Conservation (phyloP, 2,888 invertebrate species). For the Brachyopa scutellaris region DNA sequence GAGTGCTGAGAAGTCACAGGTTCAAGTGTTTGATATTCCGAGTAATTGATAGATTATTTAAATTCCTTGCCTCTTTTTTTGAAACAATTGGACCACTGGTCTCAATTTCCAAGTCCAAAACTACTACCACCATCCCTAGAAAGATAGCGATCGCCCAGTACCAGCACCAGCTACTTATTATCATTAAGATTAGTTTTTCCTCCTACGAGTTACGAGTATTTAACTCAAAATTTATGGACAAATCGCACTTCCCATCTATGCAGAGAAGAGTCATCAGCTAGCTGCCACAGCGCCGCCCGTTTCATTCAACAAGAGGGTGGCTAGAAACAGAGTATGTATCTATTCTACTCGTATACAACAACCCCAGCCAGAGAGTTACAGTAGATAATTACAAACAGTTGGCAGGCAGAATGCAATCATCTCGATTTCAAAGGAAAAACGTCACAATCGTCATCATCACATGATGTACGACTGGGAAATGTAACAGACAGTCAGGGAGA, state of each 20-base stretch:
- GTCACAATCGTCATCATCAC: constrained; percentile 71
- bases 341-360: too few relatives aligned
- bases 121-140: too few relatives aligned
- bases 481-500: constrained; percentile 20
- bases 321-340: constrained; percentile 43
- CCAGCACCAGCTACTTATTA: too few relatives aligned
- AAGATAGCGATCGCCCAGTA: too few relatives aligned
- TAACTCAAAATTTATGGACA: constrained; percentile 29
- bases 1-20: too few relatives aligned
- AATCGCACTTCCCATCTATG: constrained; percentile 17
- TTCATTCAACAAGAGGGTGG: constrained; percentile 7
- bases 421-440: constrained; percentile 71
- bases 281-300: neutral
- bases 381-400: constrained; percentile 72
- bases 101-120: too few relatives aligned
- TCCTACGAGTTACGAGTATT: constrained; percentile 1
- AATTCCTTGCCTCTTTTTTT: too few relatives aligned
- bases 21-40: too few relatives aligned
- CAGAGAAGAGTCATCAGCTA: neutral
- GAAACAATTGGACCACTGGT: too few relatives aligned
- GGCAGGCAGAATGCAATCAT: constrained; percentile 69
- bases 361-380: constrained; percentile 42
- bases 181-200: too few relatives aligned
- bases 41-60: too few relatives aligned
- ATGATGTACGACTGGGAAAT: constrained; percentile 34